These are phyloP conservation scores for Enteromius radiatus DNA, from an alignment of 2,797 vertebrate species.

Conservation along the genomic window DNA sequence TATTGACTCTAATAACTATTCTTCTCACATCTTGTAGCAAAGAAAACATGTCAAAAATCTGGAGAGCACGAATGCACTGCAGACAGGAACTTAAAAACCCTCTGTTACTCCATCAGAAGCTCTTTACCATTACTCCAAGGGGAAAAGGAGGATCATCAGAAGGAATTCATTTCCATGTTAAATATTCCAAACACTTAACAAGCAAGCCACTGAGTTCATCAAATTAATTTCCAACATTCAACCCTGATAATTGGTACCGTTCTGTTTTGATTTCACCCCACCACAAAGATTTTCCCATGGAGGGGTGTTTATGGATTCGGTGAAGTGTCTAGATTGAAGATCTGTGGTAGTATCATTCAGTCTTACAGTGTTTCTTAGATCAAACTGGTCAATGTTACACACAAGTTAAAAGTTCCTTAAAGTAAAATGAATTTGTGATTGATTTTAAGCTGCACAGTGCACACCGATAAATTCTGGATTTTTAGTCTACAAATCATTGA, in stretches of 20 bases:
- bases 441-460: background rate
- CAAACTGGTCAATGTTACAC: conserved; percentile 26
- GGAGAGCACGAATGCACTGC: conserved; percentile 5
- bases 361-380: conserved; percentile 3
- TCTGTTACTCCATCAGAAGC: conserved; percentile 8
- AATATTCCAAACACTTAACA: conserved; percentile 49
- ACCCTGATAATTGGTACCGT: conserved; percentile 46
- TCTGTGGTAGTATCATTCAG: background rate
- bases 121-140: conserved; percentile 13
- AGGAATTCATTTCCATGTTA: conserved; percentile 49
- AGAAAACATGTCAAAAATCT: background rate
- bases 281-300: conserved; percentile 30
- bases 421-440: conserved; percentile 4
- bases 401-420: background rate
- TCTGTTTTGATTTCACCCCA: conserved; percentile 40
- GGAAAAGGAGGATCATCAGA: conserved; percentile 41
- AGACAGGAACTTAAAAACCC: conserved; percentile 7
- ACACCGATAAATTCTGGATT: background rate
- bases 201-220: conserved; percentile 38
- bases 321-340: background rate
- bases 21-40: background rate
- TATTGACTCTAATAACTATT: background rate
- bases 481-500: background rate
- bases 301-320: conserved; percentile 6
- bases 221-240: conserved; percentile 48